Conservation (phyloP, 2,113 vertebrate genomes). For the Eretmochelys imbricata region DNA sequence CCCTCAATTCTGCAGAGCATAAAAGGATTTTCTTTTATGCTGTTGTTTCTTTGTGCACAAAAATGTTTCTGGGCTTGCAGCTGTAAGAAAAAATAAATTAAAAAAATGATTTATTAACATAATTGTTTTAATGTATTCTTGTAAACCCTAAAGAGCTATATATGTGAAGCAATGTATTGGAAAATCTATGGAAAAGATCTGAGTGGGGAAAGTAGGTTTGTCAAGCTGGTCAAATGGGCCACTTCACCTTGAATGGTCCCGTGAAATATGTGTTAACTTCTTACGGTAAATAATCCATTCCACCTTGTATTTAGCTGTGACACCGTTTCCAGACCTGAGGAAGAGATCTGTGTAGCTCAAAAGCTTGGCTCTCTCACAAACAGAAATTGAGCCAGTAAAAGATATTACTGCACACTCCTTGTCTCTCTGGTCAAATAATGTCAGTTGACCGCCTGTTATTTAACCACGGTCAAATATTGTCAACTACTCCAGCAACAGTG, state of each 20-base stretch:
- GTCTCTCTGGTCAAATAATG: too few species aligned
- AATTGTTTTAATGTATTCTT: neutral
- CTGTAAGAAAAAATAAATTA: neutral
- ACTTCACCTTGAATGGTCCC: neutral
- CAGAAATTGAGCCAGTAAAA: neutral
- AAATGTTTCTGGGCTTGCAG: neutral
- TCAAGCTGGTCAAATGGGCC: neutral
- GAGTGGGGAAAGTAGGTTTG: neutral
- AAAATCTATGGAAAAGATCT: neutral
- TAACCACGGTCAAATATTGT: neutral
- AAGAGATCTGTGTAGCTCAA: neutral
- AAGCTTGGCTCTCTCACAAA: neutral
- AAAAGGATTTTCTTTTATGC: neutral
- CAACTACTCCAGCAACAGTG: neutral
- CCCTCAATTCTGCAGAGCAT: neutral
- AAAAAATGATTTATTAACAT: conserved; percentile 8
- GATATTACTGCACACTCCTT: neutral
- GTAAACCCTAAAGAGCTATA: neutral
- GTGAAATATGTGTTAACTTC: neutral
- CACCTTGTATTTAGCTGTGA: neutral
- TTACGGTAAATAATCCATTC: neutral
- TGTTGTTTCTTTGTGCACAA: neutral
- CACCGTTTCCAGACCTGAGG: neutral
- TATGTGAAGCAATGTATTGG: neutral
- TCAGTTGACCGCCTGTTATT: neutral